Percentiles rank a stretch among this genome's conserved stretches.
Conservation (phyloP, 1,140 invertebrate genomes). For the Rhopalosiphum padi region DNA sequence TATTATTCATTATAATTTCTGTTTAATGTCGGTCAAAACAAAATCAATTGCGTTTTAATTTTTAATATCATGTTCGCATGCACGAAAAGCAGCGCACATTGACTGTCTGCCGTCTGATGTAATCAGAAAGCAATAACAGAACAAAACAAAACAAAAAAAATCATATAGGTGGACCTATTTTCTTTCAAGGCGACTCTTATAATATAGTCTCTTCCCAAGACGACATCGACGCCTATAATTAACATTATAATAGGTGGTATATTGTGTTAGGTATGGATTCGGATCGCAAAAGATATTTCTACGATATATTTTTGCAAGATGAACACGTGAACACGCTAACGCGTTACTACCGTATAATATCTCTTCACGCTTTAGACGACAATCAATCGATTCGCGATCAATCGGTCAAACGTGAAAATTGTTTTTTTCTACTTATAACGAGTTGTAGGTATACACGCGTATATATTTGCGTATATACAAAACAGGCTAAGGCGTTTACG, state of each 20-base stretch:
- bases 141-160: background rate
- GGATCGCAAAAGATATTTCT: background rate
- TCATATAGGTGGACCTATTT: background rate
- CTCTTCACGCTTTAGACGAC: background rate
- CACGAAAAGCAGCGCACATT: background rate
- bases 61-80: background rate
- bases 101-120: background rate
- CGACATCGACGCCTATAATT: background rate
- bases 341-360: background rate
- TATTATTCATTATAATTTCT: background rate
- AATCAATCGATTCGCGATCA: background rate
- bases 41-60: constrained; percentile 12
- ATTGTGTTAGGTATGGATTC: background rate
- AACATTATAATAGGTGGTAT: background rate
- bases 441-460: background rate
- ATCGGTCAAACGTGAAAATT: background rate
- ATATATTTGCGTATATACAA: background rate
- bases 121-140: background rate
- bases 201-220: background rate
- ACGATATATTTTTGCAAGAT: background rate
- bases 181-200: background rate
- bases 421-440: background rate
- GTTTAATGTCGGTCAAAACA: background rate
- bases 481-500: background rate
- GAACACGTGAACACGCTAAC: background rate